These are phyloP conservation scores for Nicator chloris DNA, from an alignment of 2,113 vertebrate genomes.

Conservation along the genomic window DNA sequence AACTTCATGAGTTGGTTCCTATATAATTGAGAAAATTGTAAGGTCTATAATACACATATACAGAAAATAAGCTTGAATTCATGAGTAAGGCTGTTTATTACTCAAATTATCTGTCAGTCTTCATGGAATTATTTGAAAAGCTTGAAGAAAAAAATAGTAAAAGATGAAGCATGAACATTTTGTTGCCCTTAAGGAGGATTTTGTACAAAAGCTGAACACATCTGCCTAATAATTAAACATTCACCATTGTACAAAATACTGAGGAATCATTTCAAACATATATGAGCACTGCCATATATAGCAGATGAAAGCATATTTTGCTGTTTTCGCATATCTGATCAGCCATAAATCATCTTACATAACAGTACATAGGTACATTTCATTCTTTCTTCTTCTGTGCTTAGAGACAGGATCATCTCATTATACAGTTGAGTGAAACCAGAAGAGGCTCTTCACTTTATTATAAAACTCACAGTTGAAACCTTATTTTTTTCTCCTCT, in stretches of 20 bases:
- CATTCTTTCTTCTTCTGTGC: slow-evolving; percentile 45
- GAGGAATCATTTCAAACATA: background rate
- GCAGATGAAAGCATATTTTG: slow-evolving; percentile 26
- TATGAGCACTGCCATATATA: background rate
- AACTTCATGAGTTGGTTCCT: background rate
- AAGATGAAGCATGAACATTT: background rate
- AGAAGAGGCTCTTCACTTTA: slow-evolving; percentile 41
- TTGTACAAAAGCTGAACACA: background rate
- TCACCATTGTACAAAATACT: background rate
- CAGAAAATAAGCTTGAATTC: background rate
- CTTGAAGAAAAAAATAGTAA: background rate
- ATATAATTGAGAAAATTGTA: background rate
- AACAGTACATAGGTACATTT: slow-evolving; percentile 36
- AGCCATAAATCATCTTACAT: slow-evolving; percentile 50
- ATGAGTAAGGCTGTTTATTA: background rate
- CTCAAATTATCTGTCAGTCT: background rate
- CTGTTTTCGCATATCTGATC: slow-evolving; percentile 31
- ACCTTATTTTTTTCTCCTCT: background rate
- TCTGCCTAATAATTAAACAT: slow-evolving; percentile 6
- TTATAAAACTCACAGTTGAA: slow-evolving; percentile 12
- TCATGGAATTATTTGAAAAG: background rate
- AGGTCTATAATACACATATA: background rate
- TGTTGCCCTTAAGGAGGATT: background rate
- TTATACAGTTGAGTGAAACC: slow-evolving; percentile 61
- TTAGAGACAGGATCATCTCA: slow-evolving; percentile 51